Base-by-base conservation (phyloP, 2,888 invertebrate species). In the Apamea sordens region DNA sequence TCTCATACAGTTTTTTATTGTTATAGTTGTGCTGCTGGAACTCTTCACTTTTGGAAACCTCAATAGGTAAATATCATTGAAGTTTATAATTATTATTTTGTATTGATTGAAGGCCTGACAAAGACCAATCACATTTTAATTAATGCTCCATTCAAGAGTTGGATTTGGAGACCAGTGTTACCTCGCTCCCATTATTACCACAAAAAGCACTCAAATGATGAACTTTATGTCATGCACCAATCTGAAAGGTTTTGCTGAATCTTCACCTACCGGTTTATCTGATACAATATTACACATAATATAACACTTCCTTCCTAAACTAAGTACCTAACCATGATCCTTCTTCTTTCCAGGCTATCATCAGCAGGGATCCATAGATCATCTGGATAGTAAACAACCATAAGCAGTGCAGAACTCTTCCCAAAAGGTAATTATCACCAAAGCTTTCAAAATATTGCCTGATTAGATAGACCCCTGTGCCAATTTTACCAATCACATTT, bases 311-410 rank as follows among this genome's bases (percentile, higher is more conserved):
- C 21, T 18, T 32, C 4, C 0, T 28, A 24, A 28, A 28, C 1
- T 4, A 64, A 71, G 21, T 18, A 59, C 47, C 75, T 28, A 68
- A 63, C 28, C 61, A 64, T 15, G 41, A 76, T 44, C 21, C 15
- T 44, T 69, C 1, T 81, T 10, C 76, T 78, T 88, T 93, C 0
- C 92, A 98, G 98, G 99, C 99, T 32, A 32, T 32, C 61, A 98
- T 99, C 94, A 98, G 99, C 87, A 98, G 98, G 88, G 99, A 99
- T 96, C 98, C 99, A 28, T 99, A 99, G 95, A 98, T 98, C 92
- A 99, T 99, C 97, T 99, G 99, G 99, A 98, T 99, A 86, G 99
- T 99, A 94, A 98, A 99, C 86, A 99, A 99, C 32, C 99, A 99
- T 96, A 99, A 99, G 97, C 99, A 99, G 44, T 28, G 41, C n/a